phyloP scores from a whole-genome alignment of 2,797 vertebrate genomes.

The Enteromius trimaculatus region DNA sequence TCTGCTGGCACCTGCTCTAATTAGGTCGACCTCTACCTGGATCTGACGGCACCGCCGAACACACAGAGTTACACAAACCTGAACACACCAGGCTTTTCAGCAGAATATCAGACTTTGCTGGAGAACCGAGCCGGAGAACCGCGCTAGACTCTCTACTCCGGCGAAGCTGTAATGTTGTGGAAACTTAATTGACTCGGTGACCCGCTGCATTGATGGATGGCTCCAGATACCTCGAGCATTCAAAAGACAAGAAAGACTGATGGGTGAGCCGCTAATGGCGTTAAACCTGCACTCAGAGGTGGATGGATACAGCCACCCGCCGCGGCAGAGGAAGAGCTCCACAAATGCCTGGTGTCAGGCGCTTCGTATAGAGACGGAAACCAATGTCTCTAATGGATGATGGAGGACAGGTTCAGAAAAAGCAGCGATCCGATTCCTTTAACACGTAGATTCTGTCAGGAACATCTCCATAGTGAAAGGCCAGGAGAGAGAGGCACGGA shows the following conservation, averaged over 20 bases:
- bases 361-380: constrained; percentile 42
- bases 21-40: constrained; percentile 62
- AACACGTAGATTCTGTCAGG: constrained; percentile 7
- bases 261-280: constrained; percentile 56
- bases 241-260: constrained; percentile 58
- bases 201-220: constrained; percentile 56
- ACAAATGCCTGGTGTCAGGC: constrained; percentile 51
- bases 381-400: constrained; percentile 49
- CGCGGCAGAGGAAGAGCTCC: constrained; percentile 44
- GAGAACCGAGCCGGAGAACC: background rate
- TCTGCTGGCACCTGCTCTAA: constrained; percentile 53
- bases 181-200: constrained; percentile 63
- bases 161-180: constrained; percentile 47
- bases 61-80: constrained; percentile 9
- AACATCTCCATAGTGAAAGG: constrained; percentile 33
- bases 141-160: background rate
- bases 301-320: constrained; percentile 40
- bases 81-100: constrained; percentile 13
- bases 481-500: background rate
- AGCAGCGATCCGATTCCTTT: constrained; percentile 15
- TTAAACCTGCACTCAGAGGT: constrained; percentile 56
- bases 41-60: constrained; percentile 50
- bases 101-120: constrained; percentile 30
- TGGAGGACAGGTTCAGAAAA: constrained; percentile 26
- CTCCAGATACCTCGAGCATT: constrained; percentile 38